Evolutionary conservation across 1,140 invertebrate genomes (phyloP), one percentile per base, ranked within the genome.

Genomic region (Phymorhynchus buccinoides): DNA sequence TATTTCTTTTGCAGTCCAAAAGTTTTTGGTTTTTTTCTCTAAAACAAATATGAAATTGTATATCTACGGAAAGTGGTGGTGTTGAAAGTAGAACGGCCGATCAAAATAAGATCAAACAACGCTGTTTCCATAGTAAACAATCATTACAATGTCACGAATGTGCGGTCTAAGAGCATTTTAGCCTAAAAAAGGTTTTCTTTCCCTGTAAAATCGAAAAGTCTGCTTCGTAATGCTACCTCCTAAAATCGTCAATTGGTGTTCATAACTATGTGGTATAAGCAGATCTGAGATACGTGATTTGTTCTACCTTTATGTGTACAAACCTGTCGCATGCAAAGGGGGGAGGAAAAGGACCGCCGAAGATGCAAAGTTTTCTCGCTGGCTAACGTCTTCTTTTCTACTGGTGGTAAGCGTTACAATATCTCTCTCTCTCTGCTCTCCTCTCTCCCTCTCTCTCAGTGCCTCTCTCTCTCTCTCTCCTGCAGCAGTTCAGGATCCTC

Each of bases 111-210:
- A 75, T 9, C 35, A 7, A 35, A 4, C 9, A 37, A 37, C 30
- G 39, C 39, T 18, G 75, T 78, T 42, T 78, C 75, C 75, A 78
- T 78, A 78, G 75, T 78, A 78, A 78, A 78, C 75, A 78, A 78
- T 3, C 30, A 44, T 18, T 22, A 18, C 42, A 44, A 39, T 16
- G 27, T 6, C 37, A n/a, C 0, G n/a, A 32, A 44, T 75, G 32
- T 75, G 9, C 35, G 6, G 71, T 6, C 32, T 37, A 41, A 32
- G 9, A 37, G 16, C 6, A 7, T 66, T n/a, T 27, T 12, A 66
- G 4, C 4, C 27, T 6, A 66, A n/a, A 27, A 27, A 66, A 52
- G 22, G 62, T 66, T n/a, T 66, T 22, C 18, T 66, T 7, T 66
- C n/a, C 18, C n/a, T 66, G 18, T 16, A 66, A 30, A 22, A 30